Evolutionary conservation across 2,888 invertebrate species (phyloP).

Genomic region (Ochropleura plecta): DNA sequence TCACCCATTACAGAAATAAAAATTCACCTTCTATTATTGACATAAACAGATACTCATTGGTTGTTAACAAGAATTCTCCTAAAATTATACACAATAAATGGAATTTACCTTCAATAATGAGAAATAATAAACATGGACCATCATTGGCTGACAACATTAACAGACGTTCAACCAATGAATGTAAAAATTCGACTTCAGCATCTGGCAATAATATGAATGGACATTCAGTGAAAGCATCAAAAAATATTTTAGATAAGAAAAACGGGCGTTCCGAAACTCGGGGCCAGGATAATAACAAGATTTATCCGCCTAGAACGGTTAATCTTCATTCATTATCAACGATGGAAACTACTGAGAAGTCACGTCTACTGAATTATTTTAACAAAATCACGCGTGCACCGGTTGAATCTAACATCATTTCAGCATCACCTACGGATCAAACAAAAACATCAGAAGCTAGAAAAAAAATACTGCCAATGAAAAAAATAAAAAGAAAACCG

Average conservation of each 20-base stretch:
- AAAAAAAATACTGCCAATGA: constrained; percentile 27
- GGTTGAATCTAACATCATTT: background rate
- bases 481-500: constrained; percentile 34
- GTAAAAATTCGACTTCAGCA: background rate
- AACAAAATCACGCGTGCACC: background rate
- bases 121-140: background rate
- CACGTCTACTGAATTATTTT: background rate
- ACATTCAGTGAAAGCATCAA: background rate
- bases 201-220: background rate
- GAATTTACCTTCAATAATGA: background rate
- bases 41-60: constrained; percentile 8
- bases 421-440: background rate
- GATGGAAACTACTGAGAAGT: background rate
- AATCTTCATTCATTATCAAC: background rate
- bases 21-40: constrained; percentile 2
- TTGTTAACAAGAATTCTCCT: background rate
- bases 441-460: background rate
- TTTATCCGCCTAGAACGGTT: background rate
- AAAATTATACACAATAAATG: constrained; percentile 9
- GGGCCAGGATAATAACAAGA: background rate
- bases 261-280: background rate
- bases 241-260: background rate
- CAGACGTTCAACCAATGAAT: background rate
- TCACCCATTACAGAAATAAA: background rate
- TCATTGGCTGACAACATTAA: background rate